These are phyloP conservation scores for Eristalis arbustorum DNA, from an alignment of 2,888 invertebrate genomes.

Conservation along the genomic window DNA sequence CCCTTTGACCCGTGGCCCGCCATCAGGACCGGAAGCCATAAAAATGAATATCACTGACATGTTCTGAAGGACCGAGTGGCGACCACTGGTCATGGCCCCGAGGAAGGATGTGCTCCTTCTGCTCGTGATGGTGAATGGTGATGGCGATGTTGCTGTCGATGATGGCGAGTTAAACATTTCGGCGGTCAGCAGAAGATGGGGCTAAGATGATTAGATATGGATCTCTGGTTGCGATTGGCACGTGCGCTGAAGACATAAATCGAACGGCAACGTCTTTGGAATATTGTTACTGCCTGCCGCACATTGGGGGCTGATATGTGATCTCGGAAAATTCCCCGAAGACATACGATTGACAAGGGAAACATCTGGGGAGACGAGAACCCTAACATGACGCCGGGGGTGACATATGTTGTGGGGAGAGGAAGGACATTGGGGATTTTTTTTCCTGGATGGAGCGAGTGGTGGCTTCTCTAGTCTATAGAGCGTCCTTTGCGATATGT, in stretches of 20 bases:
- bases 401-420: no score
- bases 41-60: constrained; percentile 28
- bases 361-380: not conserved
- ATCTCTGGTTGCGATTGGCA: not conserved
- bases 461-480: no score
- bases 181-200: not conserved
- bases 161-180: not conserved
- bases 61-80: not conserved
- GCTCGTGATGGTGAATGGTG: not conserved
- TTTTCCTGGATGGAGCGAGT: no score
- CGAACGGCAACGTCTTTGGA: not conserved
- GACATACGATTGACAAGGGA: no score
- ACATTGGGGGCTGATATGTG: not conserved
- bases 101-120: not conserved
- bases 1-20: constrained; percentile 20
- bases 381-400: not conserved
- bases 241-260: not conserved
- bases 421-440: no score
- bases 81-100: not conserved
- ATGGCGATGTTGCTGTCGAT: not conserved
- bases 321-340: not conserved
- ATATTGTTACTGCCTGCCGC: not conserved
- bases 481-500: no score
- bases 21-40: constrained; percentile 14
- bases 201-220: not conserved